Base-by-base conservation (phyloP, 64 coral and sea anemone genomes). In the Orbicella faveolata region DNA sequence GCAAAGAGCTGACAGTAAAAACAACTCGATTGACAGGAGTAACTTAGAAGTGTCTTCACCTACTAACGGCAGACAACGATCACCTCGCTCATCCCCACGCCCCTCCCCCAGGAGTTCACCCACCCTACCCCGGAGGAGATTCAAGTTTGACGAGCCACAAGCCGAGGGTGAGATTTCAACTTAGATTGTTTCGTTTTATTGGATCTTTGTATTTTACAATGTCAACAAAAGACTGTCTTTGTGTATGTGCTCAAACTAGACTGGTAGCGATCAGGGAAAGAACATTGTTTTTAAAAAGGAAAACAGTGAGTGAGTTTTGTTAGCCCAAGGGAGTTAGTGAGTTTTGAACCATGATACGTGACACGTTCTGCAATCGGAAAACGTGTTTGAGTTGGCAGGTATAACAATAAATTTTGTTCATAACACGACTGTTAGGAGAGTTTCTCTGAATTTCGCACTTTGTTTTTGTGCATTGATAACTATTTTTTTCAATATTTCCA, bases 31-130 rank as follows among this genome's bases (percentile, higher is more conserved):
- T 44, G 92, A 89, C 34, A 84, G 30, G 18, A 6, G 65, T 35
- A 35, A 81, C 20, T 76, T 88, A 18, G 70, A 83, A 36, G 79
- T 89, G 41, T 78, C 87, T 52, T 65, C 80, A 77, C 87, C 73
- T 78, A 20, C 9, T 76, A 86, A 10, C 65, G 86, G 61, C 57
- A 89, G 79, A 76, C 86, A 25, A 77, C 83, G 66, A 23, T 95
- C 93, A 23, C 89, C 89, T 23, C 84, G 86, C 21, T 80, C 90
- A 34, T 96, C 95, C 12, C 88, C 95, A 21, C 89, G 79, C 63
- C 82, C 83, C 9, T 96, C 95, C 2, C 95, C 95, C 30, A 93
- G 39, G 25, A 53, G 81, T 17, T 96, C 89, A 13, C 91, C 92
- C 2, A 89, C 91, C 7, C 87, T 90, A 61, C 72, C 75, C 2